phyloP scores from a whole-genome alignment of 2,797 vertebrate genomes.

The Glyptemys insculpta region DNA sequence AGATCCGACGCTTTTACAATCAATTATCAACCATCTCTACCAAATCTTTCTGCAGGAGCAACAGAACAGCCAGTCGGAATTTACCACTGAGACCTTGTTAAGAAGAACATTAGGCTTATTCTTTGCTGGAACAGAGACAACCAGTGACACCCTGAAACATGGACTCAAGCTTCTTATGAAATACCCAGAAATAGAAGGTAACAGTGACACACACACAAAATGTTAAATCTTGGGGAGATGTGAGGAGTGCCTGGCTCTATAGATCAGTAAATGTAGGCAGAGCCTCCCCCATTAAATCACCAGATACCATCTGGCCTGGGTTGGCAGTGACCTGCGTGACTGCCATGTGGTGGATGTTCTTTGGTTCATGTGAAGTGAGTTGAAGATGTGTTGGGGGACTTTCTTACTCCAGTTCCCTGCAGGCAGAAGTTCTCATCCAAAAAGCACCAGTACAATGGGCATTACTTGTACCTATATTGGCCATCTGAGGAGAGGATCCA shows the following conservation, averaged over 20 bases:
- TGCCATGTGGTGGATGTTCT: no score
- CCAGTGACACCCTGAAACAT: conserved; percentile 77
- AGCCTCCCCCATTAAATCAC: background rate
- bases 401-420: no score
- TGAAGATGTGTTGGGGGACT: no score
- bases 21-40: background rate
- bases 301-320: background rate
- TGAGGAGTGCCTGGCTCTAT: background rate
- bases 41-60: conserved; percentile 66
- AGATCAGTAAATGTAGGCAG: background rate
- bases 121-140: conserved; percentile 83
- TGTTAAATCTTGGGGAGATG: no score
- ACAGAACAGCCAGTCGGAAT: background rate
- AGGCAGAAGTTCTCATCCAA: no score
- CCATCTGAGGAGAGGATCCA: no score
- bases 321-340: no score
- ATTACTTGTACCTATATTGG: no score
- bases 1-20: background rate
- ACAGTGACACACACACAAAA: no score
- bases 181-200: conserved; percentile 68
- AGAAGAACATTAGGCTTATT: conserved; percentile 76
- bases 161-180: conserved; percentile 82
- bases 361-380: no score
- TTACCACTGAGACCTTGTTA: conserved; percentile 43
- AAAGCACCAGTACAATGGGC: no score